Evolutionary conservation across 2,888 invertebrate genomes (phyloP).

Genomic region (Aelia acuminata): DNA sequence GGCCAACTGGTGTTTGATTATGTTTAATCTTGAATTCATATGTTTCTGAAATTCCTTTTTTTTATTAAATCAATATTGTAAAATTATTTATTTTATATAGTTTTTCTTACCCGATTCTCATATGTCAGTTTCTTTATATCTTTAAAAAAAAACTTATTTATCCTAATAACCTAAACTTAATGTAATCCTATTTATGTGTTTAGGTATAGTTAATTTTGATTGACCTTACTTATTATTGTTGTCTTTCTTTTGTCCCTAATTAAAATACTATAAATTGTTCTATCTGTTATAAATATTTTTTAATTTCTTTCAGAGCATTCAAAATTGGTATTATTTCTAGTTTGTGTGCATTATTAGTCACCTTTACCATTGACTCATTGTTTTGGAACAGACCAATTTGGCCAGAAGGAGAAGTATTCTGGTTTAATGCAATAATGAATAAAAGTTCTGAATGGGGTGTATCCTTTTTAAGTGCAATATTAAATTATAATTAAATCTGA

Average conservation of each 20-base stretch:
- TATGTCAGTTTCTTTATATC: neutral
- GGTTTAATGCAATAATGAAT: conserved; percentile 94
- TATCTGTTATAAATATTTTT: neutral
- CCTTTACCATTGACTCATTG: conserved; percentile 88
- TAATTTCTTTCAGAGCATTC: conserved; percentile 74
- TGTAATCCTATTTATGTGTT: neutral
- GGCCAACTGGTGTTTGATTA: too few relatives aligned
- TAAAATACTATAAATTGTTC: neutral
- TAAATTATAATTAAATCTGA: neutral
- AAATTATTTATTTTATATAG: too few relatives aligned
- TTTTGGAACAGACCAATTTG: conserved; percentile 93
- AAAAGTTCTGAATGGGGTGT: conserved; percentile 97
- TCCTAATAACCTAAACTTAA: too few relatives aligned
- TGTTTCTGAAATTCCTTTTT: too few relatives aligned
- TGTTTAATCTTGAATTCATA: too few relatives aligned
- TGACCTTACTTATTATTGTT: neutral
- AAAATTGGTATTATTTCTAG: conserved; percentile 82
- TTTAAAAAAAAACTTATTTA: too few relatives aligned
- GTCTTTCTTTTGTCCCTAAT: neutral
- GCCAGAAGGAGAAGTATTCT: conserved; percentile 98
- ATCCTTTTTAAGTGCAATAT: conserved; percentile 77
- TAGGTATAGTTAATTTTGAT: neutral
- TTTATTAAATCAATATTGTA: too few relatives aligned
- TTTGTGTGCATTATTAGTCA: conserved; percentile 77
- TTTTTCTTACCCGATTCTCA: neutral